Conservation (phyloP, 2,797 vertebrate species). For the Tokudaia tokunoshimensis region DNA sequence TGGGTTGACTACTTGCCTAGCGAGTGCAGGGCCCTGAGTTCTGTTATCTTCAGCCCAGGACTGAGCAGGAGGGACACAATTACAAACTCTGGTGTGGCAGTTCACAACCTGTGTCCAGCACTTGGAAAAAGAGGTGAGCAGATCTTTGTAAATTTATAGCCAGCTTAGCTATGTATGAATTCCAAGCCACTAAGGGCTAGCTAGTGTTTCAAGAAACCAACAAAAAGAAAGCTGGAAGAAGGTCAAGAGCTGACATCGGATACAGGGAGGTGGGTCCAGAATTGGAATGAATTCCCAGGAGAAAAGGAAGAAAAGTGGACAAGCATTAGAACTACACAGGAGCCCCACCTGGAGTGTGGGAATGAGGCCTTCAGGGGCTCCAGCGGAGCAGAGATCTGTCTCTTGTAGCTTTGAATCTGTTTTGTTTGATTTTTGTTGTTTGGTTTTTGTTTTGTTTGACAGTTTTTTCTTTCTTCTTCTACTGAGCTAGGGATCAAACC, state of each 20-base stretch:
- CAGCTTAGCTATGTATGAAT: background rate
- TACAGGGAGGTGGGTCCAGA: background rate
- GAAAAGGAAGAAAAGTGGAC: background rate
- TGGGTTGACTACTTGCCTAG: background rate
- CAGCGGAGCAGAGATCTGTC: background rate
- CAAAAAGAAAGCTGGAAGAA: background rate
- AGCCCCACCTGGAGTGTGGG: rapidly evolving
- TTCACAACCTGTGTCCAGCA: background rate
- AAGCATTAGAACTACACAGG: background rate
- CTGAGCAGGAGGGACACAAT: background rate
- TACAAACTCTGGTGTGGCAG: background rate
- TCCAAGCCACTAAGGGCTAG: background rate
- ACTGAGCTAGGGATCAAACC: background rate
- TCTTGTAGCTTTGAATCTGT: background rate
- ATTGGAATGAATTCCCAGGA: background rate
- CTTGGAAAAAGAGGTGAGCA: background rate
- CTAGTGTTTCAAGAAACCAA: background rate
- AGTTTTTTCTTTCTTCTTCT: no score
- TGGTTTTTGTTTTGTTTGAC: background rate
- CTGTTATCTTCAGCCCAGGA: background rate
- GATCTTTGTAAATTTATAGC: background rate
- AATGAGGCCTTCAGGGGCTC: background rate
- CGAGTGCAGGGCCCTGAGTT: background rate
- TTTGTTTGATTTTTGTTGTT: background rate
- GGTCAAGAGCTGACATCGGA: background rate